Evolutionary conservation across 2,113 vertebrate species (phyloP).

Genomic region (Siphamia tubifer): DNA sequence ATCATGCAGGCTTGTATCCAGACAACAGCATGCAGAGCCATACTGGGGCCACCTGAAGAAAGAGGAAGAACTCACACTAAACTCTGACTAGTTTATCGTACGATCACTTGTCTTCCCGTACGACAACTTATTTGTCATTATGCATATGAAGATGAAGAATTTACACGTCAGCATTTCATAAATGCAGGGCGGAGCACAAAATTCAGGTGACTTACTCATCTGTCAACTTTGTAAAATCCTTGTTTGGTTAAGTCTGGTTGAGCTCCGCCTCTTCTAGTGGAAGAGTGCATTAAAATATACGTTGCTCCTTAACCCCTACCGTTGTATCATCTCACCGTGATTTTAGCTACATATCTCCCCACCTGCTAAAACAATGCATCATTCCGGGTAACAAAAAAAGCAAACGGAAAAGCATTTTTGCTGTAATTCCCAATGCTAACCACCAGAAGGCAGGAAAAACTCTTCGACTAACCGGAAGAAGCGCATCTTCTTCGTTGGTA

Average conservation of each 20-base stretch:
- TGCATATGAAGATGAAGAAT: background rate
- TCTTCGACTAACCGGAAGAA: background rate
- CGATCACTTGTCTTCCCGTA: background rate
- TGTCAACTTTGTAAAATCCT: background rate
- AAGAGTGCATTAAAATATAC: background rate
- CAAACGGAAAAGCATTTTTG: background rate
- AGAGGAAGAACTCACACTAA: background rate
- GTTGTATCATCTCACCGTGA: background rate
- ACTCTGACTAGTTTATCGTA: background rate
- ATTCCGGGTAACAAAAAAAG: background rate
- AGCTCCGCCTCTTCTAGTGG: background rate
- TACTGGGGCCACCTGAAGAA: background rate
- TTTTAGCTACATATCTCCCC: background rate
- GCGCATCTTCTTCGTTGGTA: constrained; percentile 36
- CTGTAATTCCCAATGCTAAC: accelerated
- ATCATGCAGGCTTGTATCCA: constrained; percentile 4
- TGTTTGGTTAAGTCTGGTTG: no score
- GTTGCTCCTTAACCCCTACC: no score
- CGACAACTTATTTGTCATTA: background rate
- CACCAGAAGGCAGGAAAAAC: constrained; percentile 9
- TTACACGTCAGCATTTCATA: constrained; percentile 8
- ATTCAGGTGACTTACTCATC: background rate
- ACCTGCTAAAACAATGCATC: background rate
- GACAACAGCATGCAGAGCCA: constrained; percentile 17
- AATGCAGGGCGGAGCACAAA: background rate